Base-by-base conservation (phyloP, 2,113 vertebrate species). In the Anser brachyrhynchus region DNA sequence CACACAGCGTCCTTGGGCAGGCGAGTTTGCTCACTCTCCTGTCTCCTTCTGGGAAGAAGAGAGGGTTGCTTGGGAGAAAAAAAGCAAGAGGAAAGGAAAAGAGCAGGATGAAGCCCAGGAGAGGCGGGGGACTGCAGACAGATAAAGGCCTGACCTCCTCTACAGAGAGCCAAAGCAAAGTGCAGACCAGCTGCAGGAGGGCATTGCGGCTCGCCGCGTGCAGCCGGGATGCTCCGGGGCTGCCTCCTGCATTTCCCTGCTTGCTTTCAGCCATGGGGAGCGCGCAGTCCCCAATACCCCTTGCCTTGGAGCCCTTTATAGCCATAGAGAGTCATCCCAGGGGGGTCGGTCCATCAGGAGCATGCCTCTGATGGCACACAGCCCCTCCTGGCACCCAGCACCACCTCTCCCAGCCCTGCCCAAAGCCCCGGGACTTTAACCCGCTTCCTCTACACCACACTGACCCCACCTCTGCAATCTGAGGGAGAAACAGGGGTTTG, bases 261-360 rank as follows among this genome's bases (percentile, higher is more conserved):
- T 55, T 52, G 29, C 41, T 13, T 22, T 29, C 35, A 58, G 41
- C 66, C 70, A 23, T 29, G 52, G 52, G 28, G 26, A 55, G 28
- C 26, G 16, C 20, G 26, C 49, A 18, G 0, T 15, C 49, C 74
- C 72, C 7, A 17, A 55, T 4, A 8, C 54, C 11, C 28, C 37
- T 21, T 2, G 0, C 61, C 49, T 39, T 9, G 16, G 58, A 73
- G 35, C 75, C 57, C 54, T 52, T 75, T 1, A 57, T 25, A 26
- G 33, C 31, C 52, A 7, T 0, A 0, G 70, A 8, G 17, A 13
- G 6, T 0, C 35, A 67, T 43, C 33, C 76, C 3, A 7, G 29
- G 8, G 13, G n/a, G 13, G 8, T 0, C 10, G 5, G 3, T 41
- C 43, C 11, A 4, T 9, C 51, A 25, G 23, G 51, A 52, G 26